Evolutionary conservation across 2,888 invertebrate genomes (phyloP).

Genomic region (Diachrysia chrysitis): DNA sequence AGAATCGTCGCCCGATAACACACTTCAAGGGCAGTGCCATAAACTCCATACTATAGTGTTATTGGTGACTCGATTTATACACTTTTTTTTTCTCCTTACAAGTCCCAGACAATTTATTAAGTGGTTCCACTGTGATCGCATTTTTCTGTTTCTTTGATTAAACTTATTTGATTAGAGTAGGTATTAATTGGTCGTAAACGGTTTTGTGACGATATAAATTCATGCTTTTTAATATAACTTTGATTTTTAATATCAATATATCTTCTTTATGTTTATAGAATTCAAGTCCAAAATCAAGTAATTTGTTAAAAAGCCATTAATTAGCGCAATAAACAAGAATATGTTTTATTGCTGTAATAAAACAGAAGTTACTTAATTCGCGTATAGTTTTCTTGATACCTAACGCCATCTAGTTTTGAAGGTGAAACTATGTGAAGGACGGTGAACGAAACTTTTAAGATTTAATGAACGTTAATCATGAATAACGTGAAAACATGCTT

Average conservation of each 20-base stretch:
- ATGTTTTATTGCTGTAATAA: conserved; percentile 54
- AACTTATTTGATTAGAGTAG: conserved; percentile 71
- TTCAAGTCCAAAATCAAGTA: conserved; percentile 44
- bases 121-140: conserved; percentile 74
- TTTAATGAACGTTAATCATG: conserved; percentile 44
- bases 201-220: conserved; percentile 22
- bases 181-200: conserved; percentile 74
- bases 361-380: conserved; percentile 38
- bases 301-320: conserved; percentile 54
- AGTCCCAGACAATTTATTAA: conserved; percentile 82
- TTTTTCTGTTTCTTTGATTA: conserved; percentile 72
- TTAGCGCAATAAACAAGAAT: conserved; percentile 41
- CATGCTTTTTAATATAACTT: conserved; percentile 31
- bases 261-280: conserved; percentile 39
- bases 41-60: conserved; percentile 85
- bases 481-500: conserved; percentile 42
- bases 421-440: conserved; percentile 37
- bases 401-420: conserved; percentile 55
- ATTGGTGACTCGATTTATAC: conserved; percentile 83
- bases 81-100: conserved; percentile 72
- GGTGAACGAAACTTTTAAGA: conserved; percentile 39
- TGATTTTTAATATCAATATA: conserved; percentile 35
- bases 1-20: conserved; percentile 83
- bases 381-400: conserved; percentile 25
- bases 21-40: conserved; percentile 83